A percentile compares a stretch with the other conserved stretches of the same genome.
These are phyloP conservation scores for Danio aesculapii DNA, from an alignment of 2,797 vertebrate species.

Conservation along the genomic window DNA sequence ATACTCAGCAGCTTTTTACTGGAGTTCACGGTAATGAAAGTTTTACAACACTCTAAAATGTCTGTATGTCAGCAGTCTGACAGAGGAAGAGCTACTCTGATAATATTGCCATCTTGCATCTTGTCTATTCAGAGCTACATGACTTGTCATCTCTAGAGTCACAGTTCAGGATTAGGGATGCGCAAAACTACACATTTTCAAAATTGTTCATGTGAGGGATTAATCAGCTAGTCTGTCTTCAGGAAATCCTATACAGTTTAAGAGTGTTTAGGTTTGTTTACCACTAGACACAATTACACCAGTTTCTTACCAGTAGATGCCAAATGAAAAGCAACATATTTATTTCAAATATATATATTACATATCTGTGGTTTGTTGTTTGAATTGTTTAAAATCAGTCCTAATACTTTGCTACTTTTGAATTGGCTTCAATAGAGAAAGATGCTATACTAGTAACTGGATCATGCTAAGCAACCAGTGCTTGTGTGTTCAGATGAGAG, in stretches of 20 bases:
- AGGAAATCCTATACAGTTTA: slow-evolving; percentile 5
- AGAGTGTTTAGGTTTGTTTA: not conserved
- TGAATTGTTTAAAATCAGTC: no score
- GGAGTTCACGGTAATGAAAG: slow-evolving; percentile 22
- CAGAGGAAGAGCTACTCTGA: not conserved
- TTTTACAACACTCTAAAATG: slow-evolving; percentile 3
- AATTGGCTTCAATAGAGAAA: not conserved
- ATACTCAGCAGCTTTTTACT: slow-evolving; percentile 5
- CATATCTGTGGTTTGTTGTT: no score
- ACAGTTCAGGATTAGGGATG: slow-evolving; percentile 4
- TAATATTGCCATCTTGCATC: slow-evolving; percentile 13
- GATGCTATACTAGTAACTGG: not conserved
- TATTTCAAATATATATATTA: no score
- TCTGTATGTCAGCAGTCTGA: not conserved
- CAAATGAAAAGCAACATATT: not conserved
- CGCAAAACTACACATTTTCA: slow-evolving; percentile 21
- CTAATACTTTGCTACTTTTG: not conserved
- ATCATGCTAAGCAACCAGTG: not conserved
- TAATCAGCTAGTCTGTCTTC: not conserved
- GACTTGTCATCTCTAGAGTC: slow-evolving; percentile 11
- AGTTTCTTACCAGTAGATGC: not conserved
- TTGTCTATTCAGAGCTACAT: not conserved
- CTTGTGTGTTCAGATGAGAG: slow-evolving; percentile 79
- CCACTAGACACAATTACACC: not conserved
- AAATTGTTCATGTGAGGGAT: slow-evolving; percentile 13